Evolutionary conservation across 2,888 invertebrate species (phyloP), one percentile per base, ranked within the genome.

Genomic region (Lysandra coridon): DNA sequence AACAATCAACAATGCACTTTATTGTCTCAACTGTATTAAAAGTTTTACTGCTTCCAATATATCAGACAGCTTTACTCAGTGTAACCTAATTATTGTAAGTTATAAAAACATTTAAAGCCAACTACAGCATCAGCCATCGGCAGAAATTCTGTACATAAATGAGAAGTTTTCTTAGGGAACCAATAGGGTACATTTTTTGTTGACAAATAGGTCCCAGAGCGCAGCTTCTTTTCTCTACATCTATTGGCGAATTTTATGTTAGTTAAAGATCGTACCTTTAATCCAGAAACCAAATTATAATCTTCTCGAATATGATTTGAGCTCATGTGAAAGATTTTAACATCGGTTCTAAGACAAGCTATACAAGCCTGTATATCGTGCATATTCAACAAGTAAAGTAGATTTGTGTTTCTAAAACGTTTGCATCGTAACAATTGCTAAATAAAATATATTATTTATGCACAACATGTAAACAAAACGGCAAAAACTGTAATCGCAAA

Each of bases 331-430:
- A 85, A 86, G 79, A 93, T 85, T 84, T 89, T 91, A 74, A 87
- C 85, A 82, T 89, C 84, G 64, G 87, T 88, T 83, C 87, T 90
- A 40, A 93, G 88, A 85, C 94, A 94, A 81, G 91, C 91, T 30
- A 85, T 84, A 84, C 94, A 94, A 30, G 89, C 92, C 84, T 90
- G 90, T 79, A 93, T 80, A 80, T 89, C 85, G 83, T 87, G 87
- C 92, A 92, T 92, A 79, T 76, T 76, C 78, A 78, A 23, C 12
- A 5, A 33, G 2, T 33, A 33, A 14, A 33, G 14, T 12, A 33
- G 30, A 12, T 1, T 69, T 4, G 64, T 33, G 33, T 30, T 30
- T 30, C 33, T 69, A 69, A 69, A 69, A 69, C 30, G 1, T 69
- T 69, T 30, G 30, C 30, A 69, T 30, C 30, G 30, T 64, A 23